Base-by-base conservation (phyloP, 2,113 vertebrate species). In the Stegastes partitus region DNA sequence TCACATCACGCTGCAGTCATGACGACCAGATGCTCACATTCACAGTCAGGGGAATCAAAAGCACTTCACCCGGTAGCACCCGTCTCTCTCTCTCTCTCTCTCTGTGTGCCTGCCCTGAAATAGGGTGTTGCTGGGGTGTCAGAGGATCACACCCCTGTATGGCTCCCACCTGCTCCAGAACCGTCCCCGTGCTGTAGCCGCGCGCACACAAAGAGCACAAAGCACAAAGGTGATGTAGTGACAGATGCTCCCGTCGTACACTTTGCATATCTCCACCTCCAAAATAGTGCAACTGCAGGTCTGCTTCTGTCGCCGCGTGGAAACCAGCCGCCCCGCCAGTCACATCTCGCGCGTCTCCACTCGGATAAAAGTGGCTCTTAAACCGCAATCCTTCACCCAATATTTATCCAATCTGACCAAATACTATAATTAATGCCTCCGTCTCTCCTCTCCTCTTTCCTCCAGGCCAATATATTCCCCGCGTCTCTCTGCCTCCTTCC, bases 41-140 rank as follows among this genome's bases (percentile, higher is more conserved):
- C 82, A 87, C 87, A 90, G 84, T 47, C 25, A 2, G 54, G 85
- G 79, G 76, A 84, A 66, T 80, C 31, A 11, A 84, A 82, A 58
- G 82, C 70, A 44, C 77, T 74, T 70, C 61, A 71, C 81, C 85
- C 86, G 79, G 74, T 31, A 82, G 80, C 87, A 84, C 75, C 57
- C 56, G 50, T 74, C 34, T 66, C 75, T 88, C 69, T 84, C 76
- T 57, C 57, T 42, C n/a, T n/a, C n/a, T n/a, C n/a, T n/a, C n/a
- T n/a, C n/a, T n/a, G n/a, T n/a, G n/a, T n/a, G n/a, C n/a, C 51
- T 82, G 74, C 75, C 79, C 88, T 87, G 81, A 89, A 93, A 92
- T 88, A 92, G 92, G 83, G 89, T 93, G 92, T 93, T 91, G 87
- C 89, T 91, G 87, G 85, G 89, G 91, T 91, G 89, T 93, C 91